Conservation (phyloP, 2,797 vertebrate species). For the Girardinus metallicus region DNA sequence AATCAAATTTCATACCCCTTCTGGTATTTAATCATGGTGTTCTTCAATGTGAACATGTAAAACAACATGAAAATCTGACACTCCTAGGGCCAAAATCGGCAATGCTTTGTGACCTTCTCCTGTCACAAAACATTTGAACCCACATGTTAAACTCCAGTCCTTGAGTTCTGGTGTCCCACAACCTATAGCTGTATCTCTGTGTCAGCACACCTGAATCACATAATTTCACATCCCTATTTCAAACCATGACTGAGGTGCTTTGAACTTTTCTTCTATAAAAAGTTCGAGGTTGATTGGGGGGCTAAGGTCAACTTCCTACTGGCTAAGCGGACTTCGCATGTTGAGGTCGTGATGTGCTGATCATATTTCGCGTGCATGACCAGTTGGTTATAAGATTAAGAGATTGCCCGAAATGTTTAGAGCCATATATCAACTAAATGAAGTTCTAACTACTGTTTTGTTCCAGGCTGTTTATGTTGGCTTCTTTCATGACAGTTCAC, state of each 20-base stretch:
- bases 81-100: constrained; percentile 7
- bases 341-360: not conserved
- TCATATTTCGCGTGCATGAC: not conserved
- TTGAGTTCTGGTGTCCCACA: not conserved
- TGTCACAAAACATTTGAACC: not conserved
- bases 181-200: not conserved
- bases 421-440: not conserved
- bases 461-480: not conserved
- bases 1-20: constrained; percentile 49
- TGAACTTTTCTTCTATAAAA: not conserved
- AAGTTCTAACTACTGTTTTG: not conserved
- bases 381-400: not conserved
- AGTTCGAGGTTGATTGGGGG: not conserved
- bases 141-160: not conserved
- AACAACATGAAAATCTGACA: constrained; percentile 48
- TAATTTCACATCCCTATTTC: not conserved
- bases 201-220: not conserved
- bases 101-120: not conserved
- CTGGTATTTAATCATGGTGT: constrained; percentile 18
- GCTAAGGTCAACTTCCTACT: not conserved
- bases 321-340: not conserved
- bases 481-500: not conserved
- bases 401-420: not conserved
- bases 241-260: not conserved
- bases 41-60: constrained; percentile 51